Percentiles rank a stretch among this genome's conserved stretches.
Conservation (phyloP, 2,797 vertebrate genomes). For the Catostomus latipinnis region DNA sequence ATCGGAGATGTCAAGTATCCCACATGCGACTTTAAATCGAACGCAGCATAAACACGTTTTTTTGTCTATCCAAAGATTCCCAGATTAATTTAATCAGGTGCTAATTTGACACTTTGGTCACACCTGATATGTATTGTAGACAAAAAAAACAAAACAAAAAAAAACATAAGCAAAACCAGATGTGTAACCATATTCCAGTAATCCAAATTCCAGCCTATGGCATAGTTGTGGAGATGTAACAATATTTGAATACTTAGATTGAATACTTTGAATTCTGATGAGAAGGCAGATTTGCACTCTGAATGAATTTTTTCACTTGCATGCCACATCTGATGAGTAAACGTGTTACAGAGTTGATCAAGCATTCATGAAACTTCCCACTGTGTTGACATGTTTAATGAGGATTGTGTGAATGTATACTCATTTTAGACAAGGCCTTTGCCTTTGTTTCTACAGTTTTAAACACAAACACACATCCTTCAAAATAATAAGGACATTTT, state of each 20-base stretch:
- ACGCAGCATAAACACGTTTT: too few relatives aligned
- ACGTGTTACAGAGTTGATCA: conserved; percentile 50
- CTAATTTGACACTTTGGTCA: not conserved
- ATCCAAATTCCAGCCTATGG: not conserved
- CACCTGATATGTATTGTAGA: not conserved
- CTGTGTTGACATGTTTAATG: not conserved
- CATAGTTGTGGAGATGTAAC: conserved; percentile 3
- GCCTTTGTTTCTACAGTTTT: not conserved
- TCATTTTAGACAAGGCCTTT: not conserved
- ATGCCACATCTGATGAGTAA: conserved; percentile 45
- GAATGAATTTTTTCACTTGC: conserved; percentile 29
- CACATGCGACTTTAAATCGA: too few relatives aligned
- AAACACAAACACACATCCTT: not conserved
- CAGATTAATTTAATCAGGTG: not conserved
- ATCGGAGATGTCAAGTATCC: too few relatives aligned
- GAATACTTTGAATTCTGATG: conserved; percentile 21
- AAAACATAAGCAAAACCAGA: not conserved
- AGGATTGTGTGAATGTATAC: not conserved
- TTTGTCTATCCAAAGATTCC: not conserved
- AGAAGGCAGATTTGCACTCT: conserved; percentile 33
- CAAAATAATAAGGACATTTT: conserved; percentile 4
- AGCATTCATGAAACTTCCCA: not conserved
- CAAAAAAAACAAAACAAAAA: not conserved
- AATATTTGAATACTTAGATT: conserved; percentile 4
- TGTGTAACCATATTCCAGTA: not conserved